Base-by-base conservation (phyloP, 2,888 invertebrate species). In the Corbicula japonica region DNA sequence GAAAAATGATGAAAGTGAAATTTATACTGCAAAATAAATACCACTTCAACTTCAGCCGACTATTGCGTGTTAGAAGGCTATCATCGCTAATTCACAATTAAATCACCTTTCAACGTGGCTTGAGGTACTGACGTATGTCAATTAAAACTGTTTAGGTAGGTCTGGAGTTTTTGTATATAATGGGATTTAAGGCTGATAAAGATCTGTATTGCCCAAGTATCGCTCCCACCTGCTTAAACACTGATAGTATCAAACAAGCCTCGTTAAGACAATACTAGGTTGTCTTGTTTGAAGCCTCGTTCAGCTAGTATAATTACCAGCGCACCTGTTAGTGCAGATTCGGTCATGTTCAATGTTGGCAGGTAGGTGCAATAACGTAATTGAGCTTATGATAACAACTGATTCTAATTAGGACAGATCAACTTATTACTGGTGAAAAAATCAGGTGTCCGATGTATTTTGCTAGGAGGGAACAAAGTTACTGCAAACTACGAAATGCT, bases 321-420 rank as follows among this genome's bases (percentile, higher is more conserved):
- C 52, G 41, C 66, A 66, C 66, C 66, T 66, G 66, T 54, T 63
- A 28, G n/a, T n/a, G n/a, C n/a, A n/a, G n/a, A n/a, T n/a, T n/a
- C n/a, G n/a, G n/a, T n/a, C n/a, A n/a, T n/a, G n/a, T n/a, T n/a
- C n/a, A n/a, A n/a, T n/a, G n/a, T n/a, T n/a, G n/a, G n/a, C n/a
- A n/a, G 15, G 10, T 6, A 58, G 34, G 35, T 35, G 35, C 35
- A 58, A 58, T 28, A 21, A 2, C 21, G 58, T 58, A 58, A 58
- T 58, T 18, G 28, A 58, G 58, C 34, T 58, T 58, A 58, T 35
- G 35, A 58, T 58, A 35, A 58, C 58, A 35, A 8, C 35, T n/a
- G n/a, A n/a, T n/a, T n/a, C n/a, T n/a, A n/a, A n/a, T n/a, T n/a
- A n/a, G n/a, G n/a, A n/a, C n/a, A n/a, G n/a, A n/a, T n/a, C n/a